Percentiles rank a stretch among this genome's conserved stretches.
These are phyloP conservation scores for Danaus melanippus DNA, from an alignment of 1,140 invertebrate genomes.

Conservation along the genomic window DNA sequence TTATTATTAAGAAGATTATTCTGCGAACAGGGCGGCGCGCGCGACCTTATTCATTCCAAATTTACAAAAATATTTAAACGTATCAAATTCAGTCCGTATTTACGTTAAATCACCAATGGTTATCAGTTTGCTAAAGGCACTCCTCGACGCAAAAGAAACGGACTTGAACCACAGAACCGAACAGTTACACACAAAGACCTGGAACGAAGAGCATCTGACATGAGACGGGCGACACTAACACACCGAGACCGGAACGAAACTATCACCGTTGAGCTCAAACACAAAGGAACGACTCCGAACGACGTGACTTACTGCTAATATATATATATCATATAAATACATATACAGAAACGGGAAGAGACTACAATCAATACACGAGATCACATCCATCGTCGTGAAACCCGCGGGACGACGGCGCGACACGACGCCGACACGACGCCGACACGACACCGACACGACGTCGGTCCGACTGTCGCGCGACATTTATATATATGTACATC, in stretches of 20 bases:
- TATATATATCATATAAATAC: constrained; percentile 9
- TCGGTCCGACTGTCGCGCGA: constrained; percentile 5
- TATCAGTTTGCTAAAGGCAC: constrained; percentile 46
- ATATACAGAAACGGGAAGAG: constrained; percentile 50
- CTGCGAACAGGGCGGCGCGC: constrained; percentile 7
- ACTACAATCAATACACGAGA: constrained; percentile 36
- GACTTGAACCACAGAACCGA: too few relatives aligned
- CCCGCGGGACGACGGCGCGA: not conserved
- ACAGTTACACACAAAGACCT: too few relatives aligned
- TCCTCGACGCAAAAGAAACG: constrained; percentile 38
- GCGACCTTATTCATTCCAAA: constrained; percentile 9
- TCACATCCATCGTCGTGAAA: constrained; percentile 7
- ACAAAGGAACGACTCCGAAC: constrained; percentile 12
- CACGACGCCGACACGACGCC: constrained; percentile 7
- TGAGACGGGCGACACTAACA: too few relatives aligned
- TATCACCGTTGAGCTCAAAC: constrained; percentile 29
- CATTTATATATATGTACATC: constrained; percentile 37
- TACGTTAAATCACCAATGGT: constrained; percentile 32
- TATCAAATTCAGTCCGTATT: constrained; percentile 49
- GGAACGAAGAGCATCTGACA: too few relatives aligned
- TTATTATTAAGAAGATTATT: constrained; percentile 6
- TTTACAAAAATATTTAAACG: constrained; percentile 49
- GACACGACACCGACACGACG: too few relatives aligned
- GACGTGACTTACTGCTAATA: constrained; percentile 24
- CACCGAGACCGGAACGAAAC: too few relatives aligned